Evolutionary conservation across 30 jellyfish, hydroid and myxozoan genomes (phyloP).

Genomic region (Hydractinia echinata): DNA sequence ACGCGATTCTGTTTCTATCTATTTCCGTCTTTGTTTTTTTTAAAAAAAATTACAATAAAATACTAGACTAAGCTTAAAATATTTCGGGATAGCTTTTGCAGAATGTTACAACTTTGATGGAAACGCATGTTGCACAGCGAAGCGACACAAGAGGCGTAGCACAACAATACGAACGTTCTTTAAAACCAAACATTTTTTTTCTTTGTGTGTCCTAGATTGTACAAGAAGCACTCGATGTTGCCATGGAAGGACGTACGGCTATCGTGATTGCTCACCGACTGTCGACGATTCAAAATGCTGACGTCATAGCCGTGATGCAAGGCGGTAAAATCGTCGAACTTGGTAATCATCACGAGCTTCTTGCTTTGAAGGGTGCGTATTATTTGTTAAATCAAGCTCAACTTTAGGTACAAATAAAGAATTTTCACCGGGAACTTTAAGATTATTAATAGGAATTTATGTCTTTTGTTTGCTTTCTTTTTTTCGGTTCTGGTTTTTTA

Average conservation of each 20-base stretch:
- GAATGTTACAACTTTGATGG: no score
- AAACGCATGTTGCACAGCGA: no score
- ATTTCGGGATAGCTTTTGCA: neutral
- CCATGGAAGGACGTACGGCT: constrained; percentile 94
- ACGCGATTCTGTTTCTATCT: no score
- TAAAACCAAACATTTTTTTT: neutral
- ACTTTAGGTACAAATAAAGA: constrained; percentile 14
- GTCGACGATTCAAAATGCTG: constrained; percentile 89
- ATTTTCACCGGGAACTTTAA: no score
- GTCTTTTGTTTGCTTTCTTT: no score
- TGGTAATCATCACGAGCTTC: constrained; percentile 70
- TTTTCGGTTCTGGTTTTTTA: no score
- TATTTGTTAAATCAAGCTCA: constrained; percentile 56
- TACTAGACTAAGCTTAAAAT: neutral
- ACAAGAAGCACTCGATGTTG: constrained; percentile 91
- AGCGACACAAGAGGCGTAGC: no score
- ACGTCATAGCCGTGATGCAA: constrained; percentile 79
- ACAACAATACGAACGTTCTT: no score
- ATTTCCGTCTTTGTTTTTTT: no score
- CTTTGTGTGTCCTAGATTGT: constrained; percentile 48
- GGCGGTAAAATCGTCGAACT: constrained; percentile 75
- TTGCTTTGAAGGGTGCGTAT: constrained; percentile 80
- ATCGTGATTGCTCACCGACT: constrained; percentile 85
- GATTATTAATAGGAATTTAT: no score
- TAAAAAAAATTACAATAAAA: no score